Evolutionary conservation across 1,140 invertebrate genomes (phyloP).

Genomic region (Colletes latitarsis): DNA sequence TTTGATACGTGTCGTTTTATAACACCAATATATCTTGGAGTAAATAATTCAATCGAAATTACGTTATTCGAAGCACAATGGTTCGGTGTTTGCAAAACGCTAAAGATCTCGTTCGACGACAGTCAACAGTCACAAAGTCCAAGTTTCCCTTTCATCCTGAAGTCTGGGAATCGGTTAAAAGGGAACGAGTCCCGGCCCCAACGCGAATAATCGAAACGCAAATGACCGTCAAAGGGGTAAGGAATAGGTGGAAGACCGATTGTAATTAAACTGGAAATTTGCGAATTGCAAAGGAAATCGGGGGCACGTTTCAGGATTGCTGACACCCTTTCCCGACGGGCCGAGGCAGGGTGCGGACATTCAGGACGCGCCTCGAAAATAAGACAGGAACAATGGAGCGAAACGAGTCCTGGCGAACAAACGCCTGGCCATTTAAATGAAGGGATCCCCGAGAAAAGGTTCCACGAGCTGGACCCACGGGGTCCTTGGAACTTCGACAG

Average conservation of each 20-base stretch:
- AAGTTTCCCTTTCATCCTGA: neutral
- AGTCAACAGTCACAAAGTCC: neutral
- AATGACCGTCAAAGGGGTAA: constrained; percentile 13
- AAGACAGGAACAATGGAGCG: constrained; percentile 71
- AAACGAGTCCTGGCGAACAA: constrained; percentile 66
- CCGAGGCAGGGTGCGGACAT: constrained; percentile 39
- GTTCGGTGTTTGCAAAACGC: too few species aligned
- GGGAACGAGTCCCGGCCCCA: too few species aligned
- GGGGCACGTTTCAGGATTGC: constrained; percentile 34
- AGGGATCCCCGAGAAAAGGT: constrained; percentile 60
- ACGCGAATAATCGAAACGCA: neutral
- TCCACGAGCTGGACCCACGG: constrained; percentile 57
- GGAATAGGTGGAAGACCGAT: constrained; percentile 37
- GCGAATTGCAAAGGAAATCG: constrained; percentile 50
- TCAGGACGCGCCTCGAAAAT: constrained; percentile 70
- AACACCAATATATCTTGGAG: too few species aligned
- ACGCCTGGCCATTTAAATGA: constrained; percentile 71
- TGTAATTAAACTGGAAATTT: constrained; percentile 63
- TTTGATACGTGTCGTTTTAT: too few species aligned
- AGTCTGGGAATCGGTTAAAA: neutral
- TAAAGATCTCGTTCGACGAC: too few species aligned
- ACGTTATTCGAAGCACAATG: too few species aligned
- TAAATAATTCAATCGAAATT: too few species aligned
- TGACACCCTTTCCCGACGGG: constrained; percentile 29
- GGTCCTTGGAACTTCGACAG: constrained; percentile 49